Percentiles rank a stretch among this genome's conserved stretches.
phyloP scores from a whole-genome alignment of 2,113 vertebrate species.

The Ageneiosus marmoratus region DNA sequence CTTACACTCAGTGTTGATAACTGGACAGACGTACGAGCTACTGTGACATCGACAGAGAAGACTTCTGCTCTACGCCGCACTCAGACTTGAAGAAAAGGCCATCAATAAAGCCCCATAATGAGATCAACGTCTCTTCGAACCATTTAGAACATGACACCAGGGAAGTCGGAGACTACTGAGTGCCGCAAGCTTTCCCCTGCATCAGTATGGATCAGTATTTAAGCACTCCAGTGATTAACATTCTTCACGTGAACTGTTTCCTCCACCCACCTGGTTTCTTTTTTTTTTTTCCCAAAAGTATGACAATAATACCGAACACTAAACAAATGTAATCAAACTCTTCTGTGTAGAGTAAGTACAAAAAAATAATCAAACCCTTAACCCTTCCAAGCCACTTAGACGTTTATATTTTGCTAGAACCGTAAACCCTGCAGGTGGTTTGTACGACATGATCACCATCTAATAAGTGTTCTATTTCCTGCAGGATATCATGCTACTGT shows the following conservation, averaged over 20 bases:
- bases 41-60: neutral
- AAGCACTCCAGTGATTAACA: too few relatives aligned
- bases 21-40: neutral
- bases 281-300: too few relatives aligned
- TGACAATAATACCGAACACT: too few relatives aligned
- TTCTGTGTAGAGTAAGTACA: neutral
- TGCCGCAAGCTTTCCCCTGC: too few relatives aligned
- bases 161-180: neutral
- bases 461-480: neutral
- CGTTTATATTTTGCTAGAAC: too few relatives aligned
- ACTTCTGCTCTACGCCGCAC: neutral
- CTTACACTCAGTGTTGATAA: neutral
- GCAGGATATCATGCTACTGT: neutral
- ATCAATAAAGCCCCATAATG: neutral
- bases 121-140: neutral
- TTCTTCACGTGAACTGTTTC: too few relatives aligned
- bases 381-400: neutral
- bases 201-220: too few relatives aligned
- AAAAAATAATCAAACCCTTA: neutral
- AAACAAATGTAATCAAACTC: neutral
- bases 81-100: neutral
- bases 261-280: too few relatives aligned
- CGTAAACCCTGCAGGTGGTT: too few relatives aligned
- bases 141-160: neutral
- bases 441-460: neutral